These are phyloP conservation scores for Drosophila tropicalis DNA, from an alignment of 1,140 invertebrate genomes.

Conservation along the genomic window DNA sequence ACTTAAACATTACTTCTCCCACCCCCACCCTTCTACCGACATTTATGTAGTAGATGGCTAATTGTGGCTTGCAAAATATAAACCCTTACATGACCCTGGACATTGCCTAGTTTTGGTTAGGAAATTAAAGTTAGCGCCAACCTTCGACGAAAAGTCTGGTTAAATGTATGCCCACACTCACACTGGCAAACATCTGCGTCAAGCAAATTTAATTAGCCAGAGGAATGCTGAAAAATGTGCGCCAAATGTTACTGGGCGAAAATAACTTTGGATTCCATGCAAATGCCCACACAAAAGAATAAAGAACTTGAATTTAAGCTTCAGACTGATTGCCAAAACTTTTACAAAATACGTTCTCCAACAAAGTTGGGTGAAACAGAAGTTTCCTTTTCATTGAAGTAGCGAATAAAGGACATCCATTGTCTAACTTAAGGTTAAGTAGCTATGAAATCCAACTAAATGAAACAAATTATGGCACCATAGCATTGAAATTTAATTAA, in stretches of 20 bases:
- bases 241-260: background rate
- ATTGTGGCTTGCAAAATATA: constrained; percentile 30
- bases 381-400: no score
- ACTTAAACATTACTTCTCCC: constrained; percentile 23
- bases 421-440: no score
- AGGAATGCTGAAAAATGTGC: constrained; percentile 3
- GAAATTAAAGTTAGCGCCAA: background rate
- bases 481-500: no score
- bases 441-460: no score
- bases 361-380: no score
- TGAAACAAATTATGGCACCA: no score
- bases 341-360: no score
- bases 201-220: constrained; percentile 7
- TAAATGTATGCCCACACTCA: background rate
- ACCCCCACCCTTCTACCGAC: background rate
- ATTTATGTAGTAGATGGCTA: constrained; percentile 26
- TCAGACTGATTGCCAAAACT: background rate
- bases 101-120: constrained; percentile 15
- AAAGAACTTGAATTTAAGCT: constrained; percentile 1
- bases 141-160: constrained; percentile 1
- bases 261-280: background rate
- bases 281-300: constrained; percentile 2
- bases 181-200: background rate
- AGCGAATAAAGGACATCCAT: no score
- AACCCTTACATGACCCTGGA: constrained; percentile 23